Conservation (phyloP, 2,113 vertebrate species). For the Mobula birostris region DNA sequence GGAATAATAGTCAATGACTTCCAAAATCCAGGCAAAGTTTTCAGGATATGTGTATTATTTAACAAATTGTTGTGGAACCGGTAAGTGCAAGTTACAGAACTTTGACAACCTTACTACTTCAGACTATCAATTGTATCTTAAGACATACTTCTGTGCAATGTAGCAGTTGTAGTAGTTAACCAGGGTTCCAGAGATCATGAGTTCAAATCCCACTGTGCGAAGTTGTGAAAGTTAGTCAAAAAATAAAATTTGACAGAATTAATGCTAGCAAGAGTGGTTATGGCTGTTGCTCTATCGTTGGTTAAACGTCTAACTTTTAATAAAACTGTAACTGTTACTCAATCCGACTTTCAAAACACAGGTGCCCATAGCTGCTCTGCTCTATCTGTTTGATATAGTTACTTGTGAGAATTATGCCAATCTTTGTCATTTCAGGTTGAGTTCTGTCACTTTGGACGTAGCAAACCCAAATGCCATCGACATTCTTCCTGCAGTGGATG, state of each 20-base stretch:
- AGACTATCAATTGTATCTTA: neutral
- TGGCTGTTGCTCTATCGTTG: neutral
- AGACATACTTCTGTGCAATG: neutral
- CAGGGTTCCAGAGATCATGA: neutral
- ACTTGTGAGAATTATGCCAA: neutral
- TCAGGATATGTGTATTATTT: neutral
- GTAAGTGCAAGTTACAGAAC: neutral
- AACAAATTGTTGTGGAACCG: neutral
- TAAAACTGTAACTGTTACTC: neutral
- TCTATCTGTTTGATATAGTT: neutral
- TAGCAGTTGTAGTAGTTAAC: neutral
- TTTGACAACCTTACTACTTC: neutral
- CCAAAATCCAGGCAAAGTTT: neutral
- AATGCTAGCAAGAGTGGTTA: neutral
- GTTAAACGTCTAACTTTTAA: neutral
- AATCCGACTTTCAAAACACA: neutral
- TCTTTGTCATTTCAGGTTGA: conserved; percentile 56
- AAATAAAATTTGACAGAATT: neutral
- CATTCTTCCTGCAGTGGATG: conserved; percentile 55
- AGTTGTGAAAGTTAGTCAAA: conserved; percentile 1
- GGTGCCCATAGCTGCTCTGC: neutral
- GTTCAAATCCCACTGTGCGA: neutral
- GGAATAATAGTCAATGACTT: neutral
- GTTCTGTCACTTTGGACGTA: conserved; percentile 66
- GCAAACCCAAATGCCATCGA: conserved; percentile 58